Evolutionary conservation across 1,140 invertebrate species (phyloP), one percentile per base, ranked within the genome.

Genomic region (Acromyrmex charruanus): DNA sequence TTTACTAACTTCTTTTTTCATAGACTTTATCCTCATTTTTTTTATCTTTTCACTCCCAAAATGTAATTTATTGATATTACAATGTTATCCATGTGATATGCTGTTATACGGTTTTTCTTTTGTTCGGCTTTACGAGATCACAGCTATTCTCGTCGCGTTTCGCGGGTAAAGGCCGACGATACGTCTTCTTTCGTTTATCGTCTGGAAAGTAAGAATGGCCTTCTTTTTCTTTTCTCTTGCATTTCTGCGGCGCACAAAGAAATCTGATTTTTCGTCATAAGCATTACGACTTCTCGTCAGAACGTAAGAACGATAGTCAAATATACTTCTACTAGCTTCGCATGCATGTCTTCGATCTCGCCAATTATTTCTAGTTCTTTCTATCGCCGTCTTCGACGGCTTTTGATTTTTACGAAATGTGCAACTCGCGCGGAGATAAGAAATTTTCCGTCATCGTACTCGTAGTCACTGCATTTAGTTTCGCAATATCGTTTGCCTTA

Each of bases 391-490:
- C 63, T 75, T 71, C 82, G 65, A 25, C 77, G 88, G 88, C 77
- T 87, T 91, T 90, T 92, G 92, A 92, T 93, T 93, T 93, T 93
- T 90, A 88, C 87, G 90, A 74, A 89, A 88, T 79, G 44, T 77
- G 68, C 35, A 85, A 85, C 87, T 88, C 61, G 18, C 31, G 71
- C 58, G 55, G 49, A 87, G 93, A 93, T 93, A 93, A 93, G 93
- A 86, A 93, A 93, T 93, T 93, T 93, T 93, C 93, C 93, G 91
- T 90, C 85, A 90, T 88, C 87, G 85, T 88, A 80, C 72, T 82
- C 68, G 63, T 44, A 72, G 10, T 77, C 39, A 65, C 39, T 63
- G 68, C 79, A 55, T 75, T 68, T 51, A 53, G 44, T 31, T 72
- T 69, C 44, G 72, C 85, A 90, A 92, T 90, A 86, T 87, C 82